Conservation (phyloP, 2,888 invertebrate genomes). For the Phoenoteleia sp. region DNA sequence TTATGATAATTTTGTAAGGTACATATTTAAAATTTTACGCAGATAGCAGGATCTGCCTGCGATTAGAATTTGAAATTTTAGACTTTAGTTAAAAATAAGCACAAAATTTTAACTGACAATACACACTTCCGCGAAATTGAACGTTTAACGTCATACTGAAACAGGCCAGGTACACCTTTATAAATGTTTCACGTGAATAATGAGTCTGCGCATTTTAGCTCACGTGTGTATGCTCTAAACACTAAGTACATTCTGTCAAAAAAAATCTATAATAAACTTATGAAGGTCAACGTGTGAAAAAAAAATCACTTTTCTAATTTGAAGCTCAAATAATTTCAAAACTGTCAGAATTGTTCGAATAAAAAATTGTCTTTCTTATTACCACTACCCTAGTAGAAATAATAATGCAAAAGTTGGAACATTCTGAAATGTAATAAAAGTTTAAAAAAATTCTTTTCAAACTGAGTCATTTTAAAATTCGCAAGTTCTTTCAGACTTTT, state of each 20-base stretch:
- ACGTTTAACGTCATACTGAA: constrained; percentile 84
- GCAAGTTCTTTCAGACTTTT: too few relatives aligned
- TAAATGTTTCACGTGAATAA: constrained; percentile 71
- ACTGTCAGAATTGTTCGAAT: too few relatives aligned
- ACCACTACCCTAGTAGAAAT: too few relatives aligned
- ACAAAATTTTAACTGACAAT: constrained; percentile 10
- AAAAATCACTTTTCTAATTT: too few relatives aligned
- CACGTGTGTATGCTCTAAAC: constrained; percentile 55
- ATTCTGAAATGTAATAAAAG: too few relatives aligned
- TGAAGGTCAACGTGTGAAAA: constrained; percentile 66
- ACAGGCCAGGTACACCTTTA: constrained; percentile 78
- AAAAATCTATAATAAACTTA: constrained; percentile 75
- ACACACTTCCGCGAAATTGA: constrained; percentile 79
- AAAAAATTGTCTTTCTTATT: too few relatives aligned
- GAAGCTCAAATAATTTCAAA: too few relatives aligned
- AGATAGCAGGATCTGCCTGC: neutral
- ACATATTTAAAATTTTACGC: too few relatives aligned
- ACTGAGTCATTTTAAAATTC: too few relatives aligned
- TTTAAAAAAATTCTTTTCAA: too few relatives aligned
- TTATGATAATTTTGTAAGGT: too few relatives aligned
- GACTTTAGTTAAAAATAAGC: constrained; percentile 22
- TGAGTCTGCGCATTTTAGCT: constrained; percentile 79
- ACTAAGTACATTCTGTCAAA: constrained; percentile 75
- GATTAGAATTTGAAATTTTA: neutral
- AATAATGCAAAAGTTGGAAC: too few relatives aligned